phyloP scores from a whole-genome alignment of 2,113 vertebrate genomes.

The Microcebus griseorufus region DNA sequence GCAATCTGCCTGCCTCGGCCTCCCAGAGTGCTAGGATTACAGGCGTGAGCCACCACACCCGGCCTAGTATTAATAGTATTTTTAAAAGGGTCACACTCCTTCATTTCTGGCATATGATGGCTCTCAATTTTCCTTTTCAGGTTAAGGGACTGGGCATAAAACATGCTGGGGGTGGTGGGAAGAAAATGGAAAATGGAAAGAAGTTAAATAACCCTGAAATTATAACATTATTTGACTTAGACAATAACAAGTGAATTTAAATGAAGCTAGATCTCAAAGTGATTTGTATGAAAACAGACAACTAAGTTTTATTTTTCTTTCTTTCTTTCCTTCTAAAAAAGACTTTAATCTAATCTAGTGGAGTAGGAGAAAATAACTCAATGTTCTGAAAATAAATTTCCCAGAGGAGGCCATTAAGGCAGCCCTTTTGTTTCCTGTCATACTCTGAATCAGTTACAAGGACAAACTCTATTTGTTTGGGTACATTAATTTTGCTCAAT shows the following conservation, averaged over 20 bases:
- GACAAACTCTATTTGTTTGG: slow-evolving; percentile 83
- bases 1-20: too few species aligned
- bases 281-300: slow-evolving; percentile 70
- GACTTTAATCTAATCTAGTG: slow-evolving; percentile 75
- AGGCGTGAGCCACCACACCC: too few species aligned
- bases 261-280: slow-evolving; percentile 43
- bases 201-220: slow-evolving; percentile 35
- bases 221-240: slow-evolving; percentile 33
- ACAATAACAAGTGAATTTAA: slow-evolving; percentile 49
- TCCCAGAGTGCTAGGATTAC: too few species aligned
- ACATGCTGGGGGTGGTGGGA: neutral
- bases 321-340: slow-evolving; percentile 30
- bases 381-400: slow-evolving; percentile 82
- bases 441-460: slow-evolving; percentile 80
- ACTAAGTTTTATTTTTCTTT: slow-evolving; percentile 46
- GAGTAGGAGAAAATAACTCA: slow-evolving; percentile 77
- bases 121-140: neutral
- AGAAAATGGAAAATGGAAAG: slow-evolving; percentile 27
- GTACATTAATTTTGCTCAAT: slow-evolving; percentile 82
- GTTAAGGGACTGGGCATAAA: neutral
- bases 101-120: neutral
- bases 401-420: slow-evolving; percentile 76
- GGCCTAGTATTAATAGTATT: neutral
- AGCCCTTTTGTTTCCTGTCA: slow-evolving; percentile 79
- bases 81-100: neutral